Percentiles rank a stretch among this genome's conserved stretches.
Evolutionary conservation across 2,113 vertebrate genomes (phyloP).

Genomic region (Diadophis punctatus): DNA sequence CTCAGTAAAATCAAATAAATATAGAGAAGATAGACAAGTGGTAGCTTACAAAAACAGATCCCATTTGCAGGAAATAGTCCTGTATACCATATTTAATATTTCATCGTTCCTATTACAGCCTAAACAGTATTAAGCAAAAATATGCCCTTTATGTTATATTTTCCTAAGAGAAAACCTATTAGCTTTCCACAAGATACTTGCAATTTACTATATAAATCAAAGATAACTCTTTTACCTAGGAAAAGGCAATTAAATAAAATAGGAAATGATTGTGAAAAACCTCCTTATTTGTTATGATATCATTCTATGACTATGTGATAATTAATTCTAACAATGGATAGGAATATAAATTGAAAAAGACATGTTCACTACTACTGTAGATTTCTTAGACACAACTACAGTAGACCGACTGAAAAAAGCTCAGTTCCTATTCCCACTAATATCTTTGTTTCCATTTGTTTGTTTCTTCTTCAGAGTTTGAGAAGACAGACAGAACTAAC

Average conservation of each 20-base stretch:
- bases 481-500: background rate
- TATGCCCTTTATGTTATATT: background rate
- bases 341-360: background rate
- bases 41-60: background rate
- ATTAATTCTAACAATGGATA: background rate
- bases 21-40: background rate
- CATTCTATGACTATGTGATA: background rate
- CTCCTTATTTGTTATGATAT: background rate
- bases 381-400: background rate
- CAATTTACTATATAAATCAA: background rate
- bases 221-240: background rate
- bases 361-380: background rate
- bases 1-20: background rate
- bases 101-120: background rate
- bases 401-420: background rate
- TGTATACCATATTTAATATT: background rate
- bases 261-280: background rate
- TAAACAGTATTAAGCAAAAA: background rate
- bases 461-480: background rate
- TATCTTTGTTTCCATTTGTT: background rate
- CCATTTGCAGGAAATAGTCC: conserved; percentile 6
- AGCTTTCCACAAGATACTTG: background rate
- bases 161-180: background rate
- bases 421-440: background rate
- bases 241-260: conserved; percentile 16